Evolutionary conservation across 2,888 invertebrate genomes (phyloP).

Genomic region (Leptodirus hochenwartii): DNA sequence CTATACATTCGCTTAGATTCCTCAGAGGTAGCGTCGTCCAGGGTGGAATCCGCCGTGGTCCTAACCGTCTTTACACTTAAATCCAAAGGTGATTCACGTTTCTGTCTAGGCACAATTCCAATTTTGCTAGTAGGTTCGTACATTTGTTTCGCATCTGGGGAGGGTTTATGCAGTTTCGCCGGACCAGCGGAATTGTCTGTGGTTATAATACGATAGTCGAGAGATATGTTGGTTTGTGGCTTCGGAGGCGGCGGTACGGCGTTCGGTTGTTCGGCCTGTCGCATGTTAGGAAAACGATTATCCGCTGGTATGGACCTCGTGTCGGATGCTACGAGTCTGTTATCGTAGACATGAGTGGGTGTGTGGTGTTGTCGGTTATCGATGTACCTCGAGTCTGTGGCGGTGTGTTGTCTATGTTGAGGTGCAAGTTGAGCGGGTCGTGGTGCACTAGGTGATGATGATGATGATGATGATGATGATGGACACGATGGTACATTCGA

Average conservation of each 20-base stretch:
- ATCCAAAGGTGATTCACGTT: slow-evolving; percentile 67
- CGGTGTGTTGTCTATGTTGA: no score
- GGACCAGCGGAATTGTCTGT: background rate
- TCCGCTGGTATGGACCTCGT: no score
- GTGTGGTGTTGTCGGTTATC: no score
- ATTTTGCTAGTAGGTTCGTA: background rate
- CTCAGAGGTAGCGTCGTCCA: slow-evolving; percentile 33
- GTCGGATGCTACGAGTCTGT: no score
- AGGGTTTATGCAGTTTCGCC: background rate
- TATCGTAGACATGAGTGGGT: no score
- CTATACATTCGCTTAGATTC: slow-evolving; percentile 13
- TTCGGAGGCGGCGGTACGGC: background rate
- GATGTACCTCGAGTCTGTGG: no score
- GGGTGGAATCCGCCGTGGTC: slow-evolving; percentile 76
- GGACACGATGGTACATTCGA: no score
- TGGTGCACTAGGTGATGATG: no score
- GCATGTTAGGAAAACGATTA: no score
- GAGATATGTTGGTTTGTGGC: slow-evolving; percentile 2
- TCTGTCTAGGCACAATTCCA: slow-evolving; percentile 29
- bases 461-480: no score
- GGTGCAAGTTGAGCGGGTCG: no score
- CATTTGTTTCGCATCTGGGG: slow-evolving; percentile 14
- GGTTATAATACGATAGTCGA: background rate
- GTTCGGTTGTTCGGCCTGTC: background rate
- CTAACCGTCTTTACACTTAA: slow-evolving; percentile 77